These are phyloP conservation scores for Andinoacara biseriatus DNA, from an alignment of 2,113 vertebrate genomes.

Conservation along the genomic window DNA sequence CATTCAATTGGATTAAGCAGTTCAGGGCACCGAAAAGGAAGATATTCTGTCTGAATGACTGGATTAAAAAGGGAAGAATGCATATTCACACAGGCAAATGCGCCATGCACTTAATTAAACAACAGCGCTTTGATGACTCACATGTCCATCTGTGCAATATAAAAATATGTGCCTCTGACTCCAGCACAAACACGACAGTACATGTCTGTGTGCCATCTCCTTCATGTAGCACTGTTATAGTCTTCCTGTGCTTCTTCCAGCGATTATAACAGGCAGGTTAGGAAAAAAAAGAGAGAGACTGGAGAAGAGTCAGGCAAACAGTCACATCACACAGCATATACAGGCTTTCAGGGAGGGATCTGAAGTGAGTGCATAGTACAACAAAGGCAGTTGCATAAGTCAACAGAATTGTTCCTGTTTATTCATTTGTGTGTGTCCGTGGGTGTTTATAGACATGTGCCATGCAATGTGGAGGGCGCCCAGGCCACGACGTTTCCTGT, in stretches of 20 bases:
- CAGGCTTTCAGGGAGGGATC: slow-evolving; percentile 38
- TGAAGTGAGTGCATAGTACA: slow-evolving; percentile 41
- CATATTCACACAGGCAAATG: slow-evolving; percentile 16
- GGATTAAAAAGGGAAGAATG: slow-evolving; percentile 38
- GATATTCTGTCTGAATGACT: slow-evolving; percentile 25
- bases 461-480: slow-evolving; percentile 10
- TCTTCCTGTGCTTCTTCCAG: background rate
- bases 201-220: slow-evolving; percentile 5
- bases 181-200: background rate
- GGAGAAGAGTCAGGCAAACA: slow-evolving; percentile 23
- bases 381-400: slow-evolving; percentile 63
- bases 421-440: slow-evolving; percentile 11
- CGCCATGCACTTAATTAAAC: slow-evolving; percentile 29
- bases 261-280: slow-evolving; percentile 34
- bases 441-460: slow-evolving; percentile 21
- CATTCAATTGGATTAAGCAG: slow-evolving; percentile 46
- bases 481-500: slow-evolving; percentile 9
- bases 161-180: slow-evolving; percentile 14
- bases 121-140: slow-evolving; percentile 44
- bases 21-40: slow-evolving; percentile 6
- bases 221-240: slow-evolving; percentile 5
- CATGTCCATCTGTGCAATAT: slow-evolving; percentile 48
- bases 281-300: slow-evolving; percentile 4
- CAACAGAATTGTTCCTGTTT: slow-evolving; percentile 52
- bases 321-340: slow-evolving; percentile 38